Evolutionary conservation across 2,113 vertebrate genomes (phyloP).

Genomic region (Apistogramma diplotaenia): DNA sequence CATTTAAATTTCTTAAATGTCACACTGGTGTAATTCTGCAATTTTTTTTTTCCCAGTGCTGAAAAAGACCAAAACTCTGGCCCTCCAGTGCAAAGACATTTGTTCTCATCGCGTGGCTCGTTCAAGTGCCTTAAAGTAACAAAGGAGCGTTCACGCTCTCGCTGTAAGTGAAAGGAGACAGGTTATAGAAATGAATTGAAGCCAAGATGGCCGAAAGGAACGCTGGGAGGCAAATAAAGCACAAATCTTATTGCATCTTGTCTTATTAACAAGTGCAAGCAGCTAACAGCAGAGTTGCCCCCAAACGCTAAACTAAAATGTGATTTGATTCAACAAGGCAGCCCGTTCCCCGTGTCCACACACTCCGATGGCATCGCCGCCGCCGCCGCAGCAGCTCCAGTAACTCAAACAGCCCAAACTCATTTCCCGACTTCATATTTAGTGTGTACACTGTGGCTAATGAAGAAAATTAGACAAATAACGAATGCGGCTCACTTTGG

Average conservation of each 20-base stretch:
- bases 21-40: constrained; percentile 19
- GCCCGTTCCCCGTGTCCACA: constrained; percentile 24
- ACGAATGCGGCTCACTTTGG: constrained; percentile 34
- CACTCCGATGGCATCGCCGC: constrained; percentile 21
- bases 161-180: constrained; percentile 27
- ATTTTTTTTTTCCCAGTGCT: background rate
- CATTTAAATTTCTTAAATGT: constrained; percentile 51
- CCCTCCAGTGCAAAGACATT: background rate
- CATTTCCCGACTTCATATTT: constrained; percentile 26
- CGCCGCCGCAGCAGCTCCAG: constrained; percentile 9
- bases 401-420: constrained; percentile 8
- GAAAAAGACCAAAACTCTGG: constrained; percentile 5
- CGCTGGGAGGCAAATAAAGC: constrained; percentile 47
- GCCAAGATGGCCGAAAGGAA: constrained; percentile 40
- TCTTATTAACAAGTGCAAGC: constrained; percentile 49
- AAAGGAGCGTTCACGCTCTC: constrained; percentile 13
- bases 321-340: constrained; percentile 54
- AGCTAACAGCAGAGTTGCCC: constrained; percentile 10
- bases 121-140: constrained; percentile 41
- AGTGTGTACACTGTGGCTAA: constrained; percentile 34
- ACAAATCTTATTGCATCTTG: constrained; percentile 45
- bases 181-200: constrained; percentile 31
- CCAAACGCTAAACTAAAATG: constrained; percentile 30
- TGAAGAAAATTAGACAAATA: constrained; percentile 55
- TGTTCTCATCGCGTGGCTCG: constrained; percentile 12